A percentile compares a stretch with the other conserved stretches of the same genome.
Evolutionary conservation across 1,140 invertebrate genomes (phyloP).

Genomic region (Drosophila auraria): DNA sequence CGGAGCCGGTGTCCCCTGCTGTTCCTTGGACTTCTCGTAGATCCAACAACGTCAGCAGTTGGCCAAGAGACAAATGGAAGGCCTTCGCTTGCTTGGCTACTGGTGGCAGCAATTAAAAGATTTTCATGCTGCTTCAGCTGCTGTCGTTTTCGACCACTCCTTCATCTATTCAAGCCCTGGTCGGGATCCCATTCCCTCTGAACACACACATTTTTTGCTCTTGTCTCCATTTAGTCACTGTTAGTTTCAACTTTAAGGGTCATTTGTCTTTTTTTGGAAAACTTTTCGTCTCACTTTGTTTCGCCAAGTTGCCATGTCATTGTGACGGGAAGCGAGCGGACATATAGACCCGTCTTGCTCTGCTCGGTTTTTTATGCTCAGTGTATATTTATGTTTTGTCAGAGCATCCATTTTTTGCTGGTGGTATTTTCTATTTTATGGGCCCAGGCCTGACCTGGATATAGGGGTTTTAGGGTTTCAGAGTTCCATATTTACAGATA

Average conservation of each 20-base stretch:
- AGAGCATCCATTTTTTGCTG: neutral
- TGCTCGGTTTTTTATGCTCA: constrained; percentile 27
- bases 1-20: constrained; percentile 22
- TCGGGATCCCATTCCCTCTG: neutral
- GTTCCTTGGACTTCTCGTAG: constrained; percentile 1
- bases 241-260: constrained; percentile 79
- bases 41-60: constrained; percentile 52
- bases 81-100: constrained; percentile 61
- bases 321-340: constrained; percentile 32
- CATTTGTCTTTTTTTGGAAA: constrained; percentile 73
- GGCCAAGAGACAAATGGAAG: constrained; percentile 71
- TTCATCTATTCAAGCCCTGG: constrained; percentile 31
- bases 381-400: constrained; percentile 38
- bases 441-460: neutral
- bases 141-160: constrained; percentile 43
- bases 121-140: constrained; percentile 64
- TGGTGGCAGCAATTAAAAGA: constrained; percentile 77
- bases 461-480: neutral
- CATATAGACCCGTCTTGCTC: constrained; percentile 17
- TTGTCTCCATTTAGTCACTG: constrained; percentile 81
- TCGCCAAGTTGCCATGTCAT: constrained; percentile 77
- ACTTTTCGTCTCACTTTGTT: constrained; percentile 79
- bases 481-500: neutral
- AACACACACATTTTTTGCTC: constrained; percentile 49
- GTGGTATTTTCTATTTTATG: constrained; percentile 13